Percentiles rank a stretch among this genome's conserved stretches.
These are phyloP conservation scores for Haliclona indistincta DNA, from an alignment of 37 sponge, comb jelly and placozoan species.

Conservation along the genomic window DNA sequence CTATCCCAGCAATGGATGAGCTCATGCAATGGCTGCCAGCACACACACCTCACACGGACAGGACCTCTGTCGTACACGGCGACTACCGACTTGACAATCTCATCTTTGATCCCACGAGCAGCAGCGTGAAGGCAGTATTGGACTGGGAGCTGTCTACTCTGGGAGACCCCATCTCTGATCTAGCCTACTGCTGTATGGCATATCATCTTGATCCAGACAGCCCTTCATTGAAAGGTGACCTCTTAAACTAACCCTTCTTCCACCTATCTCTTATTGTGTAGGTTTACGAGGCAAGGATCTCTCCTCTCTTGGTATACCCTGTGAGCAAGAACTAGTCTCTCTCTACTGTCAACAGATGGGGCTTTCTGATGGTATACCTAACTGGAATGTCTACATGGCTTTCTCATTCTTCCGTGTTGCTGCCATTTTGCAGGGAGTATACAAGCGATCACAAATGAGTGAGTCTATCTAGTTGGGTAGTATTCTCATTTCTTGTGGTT, in stretches of 20 bases:
- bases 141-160: slow-evolving; percentile 90
- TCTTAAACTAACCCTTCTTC: not conserved
- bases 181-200: slow-evolving; percentile 65
- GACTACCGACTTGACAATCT: slow-evolving; percentile 77
- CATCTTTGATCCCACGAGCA: slow-evolving; percentile 33
- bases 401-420: slow-evolving; percentile 79
- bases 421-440: slow-evolving; percentile 80
- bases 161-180: slow-evolving; percentile 76
- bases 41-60: slow-evolving; percentile 33
- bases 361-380: slow-evolving; percentile 26
- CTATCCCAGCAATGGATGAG: slow-evolving; percentile 39
- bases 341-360: slow-evolving; percentile 53
- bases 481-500: not conserved
- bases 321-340: slow-evolving; percentile 51
- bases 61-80: slow-evolving; percentile 74
- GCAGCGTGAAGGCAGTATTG: slow-evolving; percentile 67
- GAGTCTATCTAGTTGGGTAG: not conserved
- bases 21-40: slow-evolving; percentile 47
- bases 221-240: slow-evolving; percentile 38
- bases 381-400: slow-evolving; percentile 74
- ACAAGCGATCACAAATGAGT: slow-evolving; percentile 71
- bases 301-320: slow-evolving; percentile 53
- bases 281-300: slow-evolving; percentile 53
- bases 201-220: slow-evolving; percentile 53
- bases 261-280: slow-evolving; percentile 2